phyloP scores from a whole-genome alignment of 1,140 invertebrate species.

The Drosophila grimshawi region DNA sequence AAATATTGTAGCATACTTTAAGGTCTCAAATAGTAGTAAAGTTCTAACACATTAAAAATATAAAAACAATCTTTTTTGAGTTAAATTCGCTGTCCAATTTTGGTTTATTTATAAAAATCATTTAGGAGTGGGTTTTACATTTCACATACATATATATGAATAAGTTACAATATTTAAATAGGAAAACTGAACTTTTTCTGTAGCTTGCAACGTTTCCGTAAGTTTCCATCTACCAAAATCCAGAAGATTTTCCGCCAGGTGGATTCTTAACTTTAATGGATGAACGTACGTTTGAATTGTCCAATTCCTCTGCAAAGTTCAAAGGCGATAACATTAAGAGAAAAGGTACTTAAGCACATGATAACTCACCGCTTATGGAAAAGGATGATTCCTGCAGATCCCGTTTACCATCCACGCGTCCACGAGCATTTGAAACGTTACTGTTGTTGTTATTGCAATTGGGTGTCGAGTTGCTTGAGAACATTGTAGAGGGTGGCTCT shows the following conservation, averaged over 20 bases:
- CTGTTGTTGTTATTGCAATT: slow-evolving; percentile 74
- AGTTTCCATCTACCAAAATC: slow-evolving; percentile 86
- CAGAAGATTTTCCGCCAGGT: slow-evolving; percentile 89
- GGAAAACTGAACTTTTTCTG: not conserved
- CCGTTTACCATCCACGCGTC: slow-evolving; percentile 90
- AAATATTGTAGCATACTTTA: no score
- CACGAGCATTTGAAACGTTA: slow-evolving; percentile 88
- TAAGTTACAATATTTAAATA: not conserved
- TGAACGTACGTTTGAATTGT: slow-evolving; percentile 86
- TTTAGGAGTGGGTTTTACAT: not conserved
- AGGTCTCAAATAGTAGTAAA: no score
- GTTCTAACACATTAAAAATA: no score
- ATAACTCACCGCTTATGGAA: slow-evolving; percentile 92
- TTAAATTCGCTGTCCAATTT: no score
- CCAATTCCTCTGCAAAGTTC: slow-evolving; percentile 87
- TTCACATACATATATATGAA: not conserved
- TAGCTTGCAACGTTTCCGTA: not conserved
- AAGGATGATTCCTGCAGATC: slow-evolving; percentile 98
- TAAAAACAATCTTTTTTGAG: no score
- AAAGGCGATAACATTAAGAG: not conserved
- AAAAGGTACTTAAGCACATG: not conserved
- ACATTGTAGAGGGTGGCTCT: slow-evolving; percentile 57
- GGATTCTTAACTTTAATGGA: slow-evolving; percentile 88
- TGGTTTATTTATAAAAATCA: no score
- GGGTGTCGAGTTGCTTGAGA: slow-evolving; percentile 44